Conservation (phyloP, 1,140 invertebrate genomes). For the Druon quercuslanigerum region DNA sequence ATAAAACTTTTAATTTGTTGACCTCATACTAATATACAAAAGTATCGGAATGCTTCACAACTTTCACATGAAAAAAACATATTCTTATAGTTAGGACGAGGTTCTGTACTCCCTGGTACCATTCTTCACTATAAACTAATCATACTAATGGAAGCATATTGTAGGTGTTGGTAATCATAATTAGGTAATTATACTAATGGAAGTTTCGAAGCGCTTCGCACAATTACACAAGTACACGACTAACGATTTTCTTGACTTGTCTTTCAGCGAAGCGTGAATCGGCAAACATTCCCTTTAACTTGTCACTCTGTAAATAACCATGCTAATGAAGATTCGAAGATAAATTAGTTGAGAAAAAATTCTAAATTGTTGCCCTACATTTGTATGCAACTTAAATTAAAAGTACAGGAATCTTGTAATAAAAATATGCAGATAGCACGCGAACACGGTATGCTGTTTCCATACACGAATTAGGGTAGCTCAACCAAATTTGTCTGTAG, state of each 20-base stretch:
- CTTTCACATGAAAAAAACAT: too few species aligned
- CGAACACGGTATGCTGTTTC: too few species aligned
- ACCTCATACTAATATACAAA: too few species aligned
- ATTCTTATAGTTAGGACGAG: not conserved
- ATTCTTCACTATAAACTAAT: not conserved
- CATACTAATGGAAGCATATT: conserved; percentile 24
- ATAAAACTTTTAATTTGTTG: too few species aligned
- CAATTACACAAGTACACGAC: not conserved
- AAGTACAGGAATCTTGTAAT: too few species aligned
- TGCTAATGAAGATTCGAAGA: not conserved
- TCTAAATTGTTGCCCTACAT: not conserved
- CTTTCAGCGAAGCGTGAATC: not conserved
- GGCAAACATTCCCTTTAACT: not conserved
- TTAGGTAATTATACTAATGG: conserved; percentile 24
- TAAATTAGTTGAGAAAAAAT: not conserved
- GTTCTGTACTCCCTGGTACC: not conserved
- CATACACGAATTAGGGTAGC: too few species aligned
- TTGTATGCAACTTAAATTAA: not conserved
- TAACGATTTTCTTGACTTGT: not conserved
- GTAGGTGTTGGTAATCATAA: too few species aligned
- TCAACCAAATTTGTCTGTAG: too few species aligned
- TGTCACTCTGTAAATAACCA: not conserved
- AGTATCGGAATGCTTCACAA: too few species aligned
- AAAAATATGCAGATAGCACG: too few species aligned
- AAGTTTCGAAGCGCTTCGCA: conserved; percentile 1